These are phyloP conservation scores for Coreius guichenoti DNA, from an alignment of 2,797 vertebrate species.

Conservation along the genomic window DNA sequence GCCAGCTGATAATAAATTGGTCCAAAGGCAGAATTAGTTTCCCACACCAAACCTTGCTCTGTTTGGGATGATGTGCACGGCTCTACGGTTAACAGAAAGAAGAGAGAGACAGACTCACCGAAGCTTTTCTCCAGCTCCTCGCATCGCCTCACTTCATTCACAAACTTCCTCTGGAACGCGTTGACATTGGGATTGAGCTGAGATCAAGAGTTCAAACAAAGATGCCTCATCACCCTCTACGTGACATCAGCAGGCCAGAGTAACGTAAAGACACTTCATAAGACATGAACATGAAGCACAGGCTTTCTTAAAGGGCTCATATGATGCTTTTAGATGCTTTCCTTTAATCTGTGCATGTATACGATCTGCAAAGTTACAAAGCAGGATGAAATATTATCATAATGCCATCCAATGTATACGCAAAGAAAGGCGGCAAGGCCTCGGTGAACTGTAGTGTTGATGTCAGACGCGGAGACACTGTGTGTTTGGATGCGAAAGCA, in stretches of 20 bases:
- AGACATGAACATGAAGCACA: neutral
- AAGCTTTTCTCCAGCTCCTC: constrained; percentile 89
- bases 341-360: neutral
- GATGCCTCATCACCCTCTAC: neutral
- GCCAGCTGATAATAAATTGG: neutral
- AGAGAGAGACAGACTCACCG: constrained; percentile 72
- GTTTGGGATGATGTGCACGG: too few relatives aligned
- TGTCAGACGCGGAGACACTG: too few relatives aligned
- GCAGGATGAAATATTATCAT: too few relatives aligned
- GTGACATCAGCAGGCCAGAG: neutral
- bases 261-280: neutral
- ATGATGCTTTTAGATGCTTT: neutral
- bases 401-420: too few relatives aligned
- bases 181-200: constrained; percentile 84
- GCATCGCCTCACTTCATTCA: constrained; percentile 84
- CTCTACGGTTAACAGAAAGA: too few relatives aligned
- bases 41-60: too few relatives aligned
- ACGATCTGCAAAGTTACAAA: too few relatives aligned
- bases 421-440: too few relatives aligned
- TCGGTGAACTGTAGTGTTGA: too few relatives aligned
- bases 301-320: neutral
- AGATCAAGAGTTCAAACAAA: neutral
- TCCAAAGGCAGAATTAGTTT: neutral
- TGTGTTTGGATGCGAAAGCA: too few relatives aligned
- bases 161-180: constrained; percentile 86